phyloP scores from a whole-genome alignment of 2,113 vertebrate species.

The Eolophus roseicapilla region DNA sequence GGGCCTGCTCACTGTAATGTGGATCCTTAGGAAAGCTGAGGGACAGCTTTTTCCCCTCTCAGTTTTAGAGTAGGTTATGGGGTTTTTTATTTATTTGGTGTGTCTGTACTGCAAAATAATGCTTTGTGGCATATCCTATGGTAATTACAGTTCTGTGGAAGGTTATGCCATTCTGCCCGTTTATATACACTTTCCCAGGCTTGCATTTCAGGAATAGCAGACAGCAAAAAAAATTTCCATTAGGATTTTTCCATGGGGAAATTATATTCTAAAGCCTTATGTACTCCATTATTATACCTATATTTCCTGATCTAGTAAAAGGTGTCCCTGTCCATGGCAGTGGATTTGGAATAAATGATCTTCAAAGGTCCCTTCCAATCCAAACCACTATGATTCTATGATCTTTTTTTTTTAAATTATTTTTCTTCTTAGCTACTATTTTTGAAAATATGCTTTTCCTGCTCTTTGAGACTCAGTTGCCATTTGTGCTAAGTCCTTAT shows the following conservation, averaged over 20 bases:
- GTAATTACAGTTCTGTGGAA: not conserved
- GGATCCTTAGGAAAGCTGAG: not conserved
- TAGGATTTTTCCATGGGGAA: not conserved
- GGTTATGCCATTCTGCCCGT: not conserved
- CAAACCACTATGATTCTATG: not conserved
- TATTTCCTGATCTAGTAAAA: not conserved
- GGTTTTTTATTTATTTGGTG: not conserved
- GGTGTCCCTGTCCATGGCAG: not conserved
- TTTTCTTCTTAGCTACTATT: not conserved
- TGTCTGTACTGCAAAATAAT: not conserved
- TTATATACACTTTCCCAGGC: not conserved
- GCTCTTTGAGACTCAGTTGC: not conserved
- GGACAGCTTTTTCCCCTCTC: not conserved
- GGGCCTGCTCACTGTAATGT: not conserved
- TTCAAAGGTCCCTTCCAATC: not conserved
- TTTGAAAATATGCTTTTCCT: not conserved
- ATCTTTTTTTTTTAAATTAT: not conserved
- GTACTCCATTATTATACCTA: not conserved
- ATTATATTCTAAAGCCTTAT: not conserved
- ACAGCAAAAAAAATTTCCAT: not conserved
- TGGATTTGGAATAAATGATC: not conserved
- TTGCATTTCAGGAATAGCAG: not conserved
- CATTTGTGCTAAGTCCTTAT: not conserved
- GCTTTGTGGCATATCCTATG: not conserved
- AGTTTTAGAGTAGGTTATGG: not conserved